Evolutionary conservation across 2,888 invertebrate genomes (phyloP), one percentile per base, ranked within the genome.

Genomic region (Melikaiella ostensackeni): DNA sequence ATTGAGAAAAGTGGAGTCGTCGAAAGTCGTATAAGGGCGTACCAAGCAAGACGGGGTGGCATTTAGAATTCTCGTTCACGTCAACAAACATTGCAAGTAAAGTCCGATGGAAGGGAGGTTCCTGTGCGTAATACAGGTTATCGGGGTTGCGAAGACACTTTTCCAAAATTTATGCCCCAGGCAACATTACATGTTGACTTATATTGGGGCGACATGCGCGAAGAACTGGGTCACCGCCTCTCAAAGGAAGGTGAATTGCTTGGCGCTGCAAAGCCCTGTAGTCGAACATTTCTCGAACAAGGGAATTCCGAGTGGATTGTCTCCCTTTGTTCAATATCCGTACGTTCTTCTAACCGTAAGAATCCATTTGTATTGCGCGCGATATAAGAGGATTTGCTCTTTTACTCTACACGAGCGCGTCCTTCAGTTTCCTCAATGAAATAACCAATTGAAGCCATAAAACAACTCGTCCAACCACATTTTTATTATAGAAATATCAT

Each of bases 191-290:
- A 38, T 11, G 64, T 24, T 24, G 30, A 3, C 9, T 21, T 9
- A 55, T 9, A 21, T 55, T 55, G n/a, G 70, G 75, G 24, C 66
- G 78, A 57, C 74, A 62, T 42, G 76, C 63, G 74, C 78, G 9
- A 76, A 66, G 46, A 78, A 75, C 64, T 78, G 74, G 78, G 78
- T 78, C 78, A 78, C 76, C 57, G 76, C 64, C 64, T 78, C 73
- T 78, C 76, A 78, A 78, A 78, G 50, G 76, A 78, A 62, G 76
- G 76, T 78, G 76, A 78, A 76, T 78, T 76, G 78, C 78, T 74
- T 78, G 64, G 27, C 64, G 70, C 64, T 76, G 62, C 59, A 62
- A 75, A 74, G 77, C 57, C 74, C 46, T 61, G 70, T 42, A 70
- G 24, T 55, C 55, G 27, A 77, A 74, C 73, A 38, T 42, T 74